Evolutionary conservation across 2,888 invertebrate genomes (phyloP), one percentile per base, ranked within the genome.

Genomic region (Hirtodrosophila confusa): DNA sequence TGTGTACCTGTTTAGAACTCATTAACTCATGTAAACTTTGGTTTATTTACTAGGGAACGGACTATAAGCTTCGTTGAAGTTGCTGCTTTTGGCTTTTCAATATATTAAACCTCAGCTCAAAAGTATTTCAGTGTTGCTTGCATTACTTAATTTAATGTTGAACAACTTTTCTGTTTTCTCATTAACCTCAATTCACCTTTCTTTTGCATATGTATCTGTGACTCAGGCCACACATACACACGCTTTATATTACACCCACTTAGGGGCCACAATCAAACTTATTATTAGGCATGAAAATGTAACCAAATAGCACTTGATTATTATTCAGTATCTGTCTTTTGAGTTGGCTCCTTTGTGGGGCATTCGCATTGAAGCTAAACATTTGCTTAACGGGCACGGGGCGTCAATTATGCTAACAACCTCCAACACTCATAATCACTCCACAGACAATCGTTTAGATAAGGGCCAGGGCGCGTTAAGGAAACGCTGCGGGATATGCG

Each of bases 381-480:
- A 44, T 69, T 79, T 60, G 61, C 68, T 63, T 66, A 76, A 74
- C 44, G 77, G 78, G 66, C 84, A 69, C 73, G 67, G 88, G 83
- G 88, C 85, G 88, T 85, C 88, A 88, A 85, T 85, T 85, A 85
- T 85, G 87, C 87, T 86, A 88, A 88, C 85, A 85, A 88, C 73
- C 85, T 77, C 74, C 67, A 56, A 88, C 88, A 86, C 87, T 85
- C 88, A 88, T 86, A 86, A 86, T 86, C 86, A 86, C 86, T 86
- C 86, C 88, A 86, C 88, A 86, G 86, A 88, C 86, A 88, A 87
- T 86, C 88, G 80, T 86, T 86, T 88, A 88, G 88, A 86, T 86
- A 86, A 88, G 86, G 64, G 63, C 60, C 47, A 69, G 69, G 83
- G 78, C 74, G 80, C 88, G 88, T 84, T 88, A 86, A 78, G 85